Conservation (phyloP, 2,113 vertebrate genomes). For the Neotoma lepida region DNA sequence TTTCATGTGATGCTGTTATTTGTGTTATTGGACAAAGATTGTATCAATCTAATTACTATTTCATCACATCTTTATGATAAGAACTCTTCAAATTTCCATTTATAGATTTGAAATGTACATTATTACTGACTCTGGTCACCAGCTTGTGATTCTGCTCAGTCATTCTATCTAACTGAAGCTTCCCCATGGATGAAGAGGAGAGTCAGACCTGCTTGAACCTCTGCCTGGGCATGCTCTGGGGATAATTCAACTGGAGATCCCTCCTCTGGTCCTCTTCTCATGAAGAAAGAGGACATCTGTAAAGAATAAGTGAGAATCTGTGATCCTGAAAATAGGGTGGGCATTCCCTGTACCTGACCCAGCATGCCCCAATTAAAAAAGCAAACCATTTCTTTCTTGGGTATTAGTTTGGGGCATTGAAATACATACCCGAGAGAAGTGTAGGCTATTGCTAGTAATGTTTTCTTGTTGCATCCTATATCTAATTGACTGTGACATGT, state of each 20-base stretch:
- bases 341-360: neutral
- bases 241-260: neutral
- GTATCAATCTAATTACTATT: neutral
- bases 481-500: neutral
- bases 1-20: neutral
- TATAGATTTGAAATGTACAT: neutral
- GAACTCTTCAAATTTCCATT: neutral
- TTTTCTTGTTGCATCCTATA: neutral
- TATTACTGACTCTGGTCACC: neutral
- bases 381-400: neutral
- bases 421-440: neutral
- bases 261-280: neutral
- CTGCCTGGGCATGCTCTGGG: neutral
- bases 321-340: neutral
- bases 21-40: neutral
- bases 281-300: neutral
- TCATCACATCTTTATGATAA: neutral
- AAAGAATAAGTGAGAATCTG: neutral
- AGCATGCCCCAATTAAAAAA: neutral
- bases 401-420: neutral
- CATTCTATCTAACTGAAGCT: neutral
- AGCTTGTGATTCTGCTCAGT: neutral
- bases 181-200: fast-evolving
- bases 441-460: neutral
- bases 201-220: fast-evolving